Evolutionary conservation across 2,797 vertebrate species (phyloP), one percentile per base, ranked within the genome.

Genomic region (Cephalopachus bancanus): DNA sequence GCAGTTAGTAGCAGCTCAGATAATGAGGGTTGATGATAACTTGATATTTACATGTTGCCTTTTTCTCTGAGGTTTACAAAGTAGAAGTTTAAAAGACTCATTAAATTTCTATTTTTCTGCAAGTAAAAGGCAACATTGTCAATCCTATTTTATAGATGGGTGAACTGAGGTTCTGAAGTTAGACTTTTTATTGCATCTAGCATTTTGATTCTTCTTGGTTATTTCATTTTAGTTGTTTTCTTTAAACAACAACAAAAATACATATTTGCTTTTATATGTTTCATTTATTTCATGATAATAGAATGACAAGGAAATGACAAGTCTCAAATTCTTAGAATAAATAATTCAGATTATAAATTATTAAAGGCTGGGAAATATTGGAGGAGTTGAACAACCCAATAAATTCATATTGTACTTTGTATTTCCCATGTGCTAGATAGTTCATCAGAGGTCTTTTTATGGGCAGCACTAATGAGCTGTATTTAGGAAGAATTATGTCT

Each of bases 21-120:
- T 81, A 94, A 93, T 60, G 69, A 94, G 3, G 49, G n/a, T 55
- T 0, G 28, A 78, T 85, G 55, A 75, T 89, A 59, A 51, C 24
- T 85, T 87, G 4, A 26, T 89, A 87, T 80, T 95, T 96, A 67
- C 24, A 60, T 49, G 55, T 51, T 67, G 62, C 16, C 62, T 90
- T 92, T 85, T 67, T 83, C 64, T 88, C 44, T 69, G 67, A 95
- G 26, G 26, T 57, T 81, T 92, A 76, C 7, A 79, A 88, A 97
- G 20, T 55, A 76, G 71, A 93, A 7, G 6, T 75, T 74, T 84
- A 62, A 88, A 92, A 80, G 22, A 9, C 16, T 53, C 74, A 81
- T 33, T 88, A 75, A 69, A 93, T 80, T 83, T 72, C 49, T 60
- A 76, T 83, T 92, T 26, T 22, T 85, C 53, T 53, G 33, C 19